phyloP scores from a whole-genome alignment of 2,888 invertebrate genomes.

The Caenorhabditis uteleia region DNA sequence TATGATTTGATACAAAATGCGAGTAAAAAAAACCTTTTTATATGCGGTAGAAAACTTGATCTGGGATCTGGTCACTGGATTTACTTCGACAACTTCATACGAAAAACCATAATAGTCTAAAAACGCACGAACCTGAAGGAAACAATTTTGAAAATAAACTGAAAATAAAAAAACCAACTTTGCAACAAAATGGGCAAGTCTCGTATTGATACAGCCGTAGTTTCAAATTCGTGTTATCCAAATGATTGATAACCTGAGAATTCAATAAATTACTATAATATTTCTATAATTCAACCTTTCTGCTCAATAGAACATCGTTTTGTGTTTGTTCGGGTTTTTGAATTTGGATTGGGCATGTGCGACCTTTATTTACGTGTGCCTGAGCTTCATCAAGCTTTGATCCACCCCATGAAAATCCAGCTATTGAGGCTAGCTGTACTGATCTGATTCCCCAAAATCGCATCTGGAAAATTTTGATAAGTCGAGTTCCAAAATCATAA shows the following conservation, averaged over 20 bases:
- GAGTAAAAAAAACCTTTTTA: constrained; percentile 91
- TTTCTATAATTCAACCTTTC: constrained; percentile 31
- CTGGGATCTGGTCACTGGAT: constrained; percentile 88
- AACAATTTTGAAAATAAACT: not conserved
- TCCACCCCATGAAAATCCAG: constrained; percentile 33
- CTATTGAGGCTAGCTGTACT: constrained; percentile 27
- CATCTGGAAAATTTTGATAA: constrained; percentile 19
- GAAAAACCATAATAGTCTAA: constrained; percentile 90
- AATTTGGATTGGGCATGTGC: constrained; percentile 48
- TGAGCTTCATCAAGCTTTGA: constrained; percentile 25
- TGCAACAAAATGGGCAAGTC: constrained; percentile 77
- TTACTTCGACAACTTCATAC: constrained; percentile 94
- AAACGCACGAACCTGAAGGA: constrained; percentile 77
- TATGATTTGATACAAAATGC: not conserved
- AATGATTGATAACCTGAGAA: constrained; percentile 57
- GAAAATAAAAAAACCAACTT: constrained; percentile 30
- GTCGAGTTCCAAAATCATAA: constrained; percentile 4
- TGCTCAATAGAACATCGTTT: constrained; percentile 45
- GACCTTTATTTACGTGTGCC: constrained; percentile 4
- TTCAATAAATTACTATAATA: not conserved
- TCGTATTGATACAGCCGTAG: constrained; percentile 92
- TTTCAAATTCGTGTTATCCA: constrained; percentile 74
- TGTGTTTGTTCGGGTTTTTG: constrained; percentile 37
- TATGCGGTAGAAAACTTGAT: constrained; percentile 86
- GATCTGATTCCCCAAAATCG: constrained; percentile 25